phyloP scores from a whole-genome alignment of 2,113 vertebrate genomes.

The Tachycineta bicolor region DNA sequence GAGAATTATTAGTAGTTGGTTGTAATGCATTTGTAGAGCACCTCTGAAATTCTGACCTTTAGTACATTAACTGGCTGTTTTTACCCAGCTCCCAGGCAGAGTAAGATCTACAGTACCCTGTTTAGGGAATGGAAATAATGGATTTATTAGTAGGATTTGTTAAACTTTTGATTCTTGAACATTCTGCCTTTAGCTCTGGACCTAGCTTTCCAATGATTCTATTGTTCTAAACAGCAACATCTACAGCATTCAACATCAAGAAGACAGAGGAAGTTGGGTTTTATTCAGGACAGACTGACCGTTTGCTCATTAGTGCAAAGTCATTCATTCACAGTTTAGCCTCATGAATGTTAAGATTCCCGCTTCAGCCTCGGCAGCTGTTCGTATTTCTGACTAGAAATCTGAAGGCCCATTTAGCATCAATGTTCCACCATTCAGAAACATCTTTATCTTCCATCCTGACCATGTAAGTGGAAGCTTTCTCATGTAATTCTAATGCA shows the following conservation, averaged over 20 bases:
- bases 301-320: background rate
- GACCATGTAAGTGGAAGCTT: background rate
- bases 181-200: constrained; percentile 9
- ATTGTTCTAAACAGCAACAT: background rate
- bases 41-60: constrained; percentile 79
- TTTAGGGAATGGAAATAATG: constrained; percentile 46
- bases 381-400: background rate
- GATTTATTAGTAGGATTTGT: constrained; percentile 57
- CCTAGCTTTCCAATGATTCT: background rate
- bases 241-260: background rate
- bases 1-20: constrained; percentile 72
- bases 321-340: background rate
- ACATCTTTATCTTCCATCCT: background rate
- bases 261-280: background rate
- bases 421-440: background rate
- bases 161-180: constrained; percentile 17
- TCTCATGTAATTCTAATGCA: background rate
- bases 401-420: background rate
- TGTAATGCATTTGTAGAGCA: constrained; percentile 71
- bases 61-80: constrained; percentile 61
- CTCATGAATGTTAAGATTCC: background rate
- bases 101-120: constrained; percentile 16
- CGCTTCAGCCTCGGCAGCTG: rapidly evolving
- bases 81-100: constrained; percentile 63
- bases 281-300: background rate